Evolutionary conservation across 2,797 vertebrate genomes (phyloP).

Genomic region (Vultur gryphus): DNA sequence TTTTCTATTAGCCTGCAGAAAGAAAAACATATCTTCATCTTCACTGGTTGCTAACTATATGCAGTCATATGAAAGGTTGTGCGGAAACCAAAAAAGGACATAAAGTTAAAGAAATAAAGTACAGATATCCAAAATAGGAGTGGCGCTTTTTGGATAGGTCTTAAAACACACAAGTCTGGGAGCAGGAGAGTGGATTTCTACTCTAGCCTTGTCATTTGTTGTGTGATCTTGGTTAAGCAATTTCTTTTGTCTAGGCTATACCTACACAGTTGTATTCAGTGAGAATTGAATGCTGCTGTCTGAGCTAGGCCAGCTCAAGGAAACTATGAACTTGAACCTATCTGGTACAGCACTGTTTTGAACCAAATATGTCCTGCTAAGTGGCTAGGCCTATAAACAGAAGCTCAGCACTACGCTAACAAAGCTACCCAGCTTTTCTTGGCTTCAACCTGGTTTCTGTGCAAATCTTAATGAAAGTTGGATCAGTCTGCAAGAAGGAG

Average conservation of each 20-base stretch:
- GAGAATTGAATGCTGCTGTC: not conserved
- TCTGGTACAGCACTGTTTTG: not conserved
- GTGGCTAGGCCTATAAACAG: not conserved
- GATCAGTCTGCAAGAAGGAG: not conserved
- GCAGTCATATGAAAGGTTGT: not conserved
- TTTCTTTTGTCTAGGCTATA: not conserved
- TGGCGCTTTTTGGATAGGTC: not conserved
- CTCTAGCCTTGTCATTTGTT: not conserved
- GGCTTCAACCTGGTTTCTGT: not conserved
- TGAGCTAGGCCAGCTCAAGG: not conserved
- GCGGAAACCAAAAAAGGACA: not conserved
- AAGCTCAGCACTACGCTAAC: not conserved
- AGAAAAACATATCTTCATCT: not conserved
- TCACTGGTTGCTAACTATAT: not conserved
- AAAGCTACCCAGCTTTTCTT: not conserved
- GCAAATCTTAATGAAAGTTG: not conserved
- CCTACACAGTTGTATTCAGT: not conserved
- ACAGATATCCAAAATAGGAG: not conserved
- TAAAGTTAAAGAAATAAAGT: not conserved
- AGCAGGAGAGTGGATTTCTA: not conserved
- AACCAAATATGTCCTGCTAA: not conserved
- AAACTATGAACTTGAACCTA: not conserved
- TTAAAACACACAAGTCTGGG: not conserved
- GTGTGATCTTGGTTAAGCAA: not conserved
- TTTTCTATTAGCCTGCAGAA: not conserved